These are phyloP conservation scores for Collichthys lucidus DNA, from an alignment of 2,113 vertebrate genomes.

Conservation along the genomic window DNA sequence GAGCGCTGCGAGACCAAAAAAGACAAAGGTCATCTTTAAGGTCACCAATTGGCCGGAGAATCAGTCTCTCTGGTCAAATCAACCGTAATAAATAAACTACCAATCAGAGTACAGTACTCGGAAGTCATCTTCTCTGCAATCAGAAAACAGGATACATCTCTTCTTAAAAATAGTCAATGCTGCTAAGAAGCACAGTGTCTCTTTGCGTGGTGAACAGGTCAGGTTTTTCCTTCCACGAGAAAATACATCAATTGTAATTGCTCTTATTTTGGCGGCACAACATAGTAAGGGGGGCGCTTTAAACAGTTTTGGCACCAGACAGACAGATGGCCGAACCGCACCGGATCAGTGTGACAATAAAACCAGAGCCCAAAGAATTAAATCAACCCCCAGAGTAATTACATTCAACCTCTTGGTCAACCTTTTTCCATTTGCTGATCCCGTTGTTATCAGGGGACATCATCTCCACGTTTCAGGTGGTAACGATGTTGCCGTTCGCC, in stretches of 20 bases:
- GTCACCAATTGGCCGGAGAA: background rate
- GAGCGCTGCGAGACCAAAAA: background rate
- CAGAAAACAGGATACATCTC: background rate
- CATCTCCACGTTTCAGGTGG: constrained; percentile 33
- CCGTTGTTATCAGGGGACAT: constrained; percentile 51
- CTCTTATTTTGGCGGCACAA: constrained; percentile 42
- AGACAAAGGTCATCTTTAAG: background rate
- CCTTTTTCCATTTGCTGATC: constrained; percentile 51
- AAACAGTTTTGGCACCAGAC: constrained; percentile 66
- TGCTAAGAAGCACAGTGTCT: constrained; percentile 1
- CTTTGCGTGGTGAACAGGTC: background rate
- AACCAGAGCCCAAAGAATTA: constrained; percentile 65
- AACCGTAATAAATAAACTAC: background rate
- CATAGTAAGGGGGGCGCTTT: constrained; percentile 21
- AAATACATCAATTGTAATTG: constrained; percentile 56
- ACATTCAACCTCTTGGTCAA: constrained; percentile 59
- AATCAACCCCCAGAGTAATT: constrained; percentile 69
- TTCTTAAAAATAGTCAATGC: constrained; percentile 15
- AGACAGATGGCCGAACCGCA: constrained; percentile 63
- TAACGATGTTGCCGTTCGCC: constrained; percentile 29
- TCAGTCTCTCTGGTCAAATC: background rate
- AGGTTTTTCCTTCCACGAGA: constrained; percentile 40
- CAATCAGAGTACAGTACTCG: background rate
- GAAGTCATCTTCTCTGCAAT: constrained; percentile 3
- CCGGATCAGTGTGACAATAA: constrained; percentile 62